phyloP scores from a whole-genome alignment of 2,797 vertebrate species.

The Loris lydekkerianus region DNA sequence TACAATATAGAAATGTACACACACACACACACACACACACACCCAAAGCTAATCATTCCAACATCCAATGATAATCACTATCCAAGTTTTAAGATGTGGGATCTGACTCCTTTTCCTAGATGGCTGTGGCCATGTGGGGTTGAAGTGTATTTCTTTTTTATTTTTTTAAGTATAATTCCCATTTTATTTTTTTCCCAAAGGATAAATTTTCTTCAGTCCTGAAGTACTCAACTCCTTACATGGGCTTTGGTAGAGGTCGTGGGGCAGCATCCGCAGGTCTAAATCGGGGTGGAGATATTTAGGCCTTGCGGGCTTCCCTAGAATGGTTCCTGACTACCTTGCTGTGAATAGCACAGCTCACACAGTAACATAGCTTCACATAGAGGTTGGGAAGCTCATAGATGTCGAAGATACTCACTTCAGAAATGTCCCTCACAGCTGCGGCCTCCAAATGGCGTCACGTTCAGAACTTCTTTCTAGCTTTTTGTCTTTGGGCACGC shows the following conservation, averaged over 20 bases:
- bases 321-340: constrained; percentile 97
- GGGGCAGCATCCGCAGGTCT: constrained; percentile 93
- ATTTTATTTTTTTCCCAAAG: constrained; percentile 62
- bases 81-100: not conserved
- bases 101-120: not conserved
- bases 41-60: not conserved
- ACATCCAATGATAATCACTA: not conserved
- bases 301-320: constrained; percentile 95
- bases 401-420: constrained; percentile 95
- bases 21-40: too few relatives aligned
- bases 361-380: constrained; percentile 97
- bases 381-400: constrained; percentile 97
- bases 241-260: constrained; percentile 92
- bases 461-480: constrained; percentile 98
- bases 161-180: not conserved
- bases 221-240: constrained; percentile 87
- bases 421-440: constrained; percentile 95
- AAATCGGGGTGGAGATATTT: constrained; percentile 95
- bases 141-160: not conserved
- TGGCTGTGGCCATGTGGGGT: too few relatives aligned
- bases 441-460: constrained; percentile 92
- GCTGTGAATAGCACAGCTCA: constrained; percentile 97
- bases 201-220: not conserved
- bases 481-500: constrained; percentile 98
- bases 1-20: not conserved